Percentiles rank a stretch among this genome's conserved stretches.
Conservation (phyloP, 2,113 vertebrate genomes). For the Myanophis thanlyinensis region DNA sequence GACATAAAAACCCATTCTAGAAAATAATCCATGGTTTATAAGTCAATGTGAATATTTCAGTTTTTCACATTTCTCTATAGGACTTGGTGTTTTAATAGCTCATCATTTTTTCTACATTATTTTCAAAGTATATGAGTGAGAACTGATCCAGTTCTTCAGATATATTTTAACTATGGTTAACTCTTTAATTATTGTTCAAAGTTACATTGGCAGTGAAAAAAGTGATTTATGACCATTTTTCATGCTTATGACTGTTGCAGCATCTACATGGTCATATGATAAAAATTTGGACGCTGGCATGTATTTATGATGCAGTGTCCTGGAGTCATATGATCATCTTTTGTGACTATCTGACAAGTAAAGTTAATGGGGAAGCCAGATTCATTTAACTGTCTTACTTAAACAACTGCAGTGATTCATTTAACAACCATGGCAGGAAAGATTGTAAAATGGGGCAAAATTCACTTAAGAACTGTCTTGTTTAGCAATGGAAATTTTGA, state of each 20-base stretch:
- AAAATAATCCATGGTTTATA: neutral
- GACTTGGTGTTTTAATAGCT: neutral
- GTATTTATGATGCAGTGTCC: neutral
- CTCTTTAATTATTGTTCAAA: neutral
- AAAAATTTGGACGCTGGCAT: neutral
- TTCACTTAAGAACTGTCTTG: neutral
- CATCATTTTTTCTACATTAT: neutral
- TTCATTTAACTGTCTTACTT: neutral
- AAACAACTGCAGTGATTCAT: neutral
- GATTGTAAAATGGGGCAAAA: neutral
- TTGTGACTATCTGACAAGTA: neutral
- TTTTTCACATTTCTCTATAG: neutral
- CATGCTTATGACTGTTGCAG: neutral
- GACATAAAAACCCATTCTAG: neutral
- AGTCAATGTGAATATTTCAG: neutral
- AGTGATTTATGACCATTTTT: neutral
- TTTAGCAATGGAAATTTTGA: neutral
- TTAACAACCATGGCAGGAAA: neutral
- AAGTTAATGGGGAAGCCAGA: neutral
- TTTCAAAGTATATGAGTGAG: neutral
- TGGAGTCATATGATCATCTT: neutral
- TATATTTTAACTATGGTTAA: neutral
- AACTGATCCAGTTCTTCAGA: neutral
- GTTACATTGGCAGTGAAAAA: neutral
- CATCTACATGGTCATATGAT: neutral